Evolutionary conservation across 2,888 invertebrate species (phyloP), one percentile per base, ranked within the genome.

Genomic region (Lithophane ornitopus): DNA sequence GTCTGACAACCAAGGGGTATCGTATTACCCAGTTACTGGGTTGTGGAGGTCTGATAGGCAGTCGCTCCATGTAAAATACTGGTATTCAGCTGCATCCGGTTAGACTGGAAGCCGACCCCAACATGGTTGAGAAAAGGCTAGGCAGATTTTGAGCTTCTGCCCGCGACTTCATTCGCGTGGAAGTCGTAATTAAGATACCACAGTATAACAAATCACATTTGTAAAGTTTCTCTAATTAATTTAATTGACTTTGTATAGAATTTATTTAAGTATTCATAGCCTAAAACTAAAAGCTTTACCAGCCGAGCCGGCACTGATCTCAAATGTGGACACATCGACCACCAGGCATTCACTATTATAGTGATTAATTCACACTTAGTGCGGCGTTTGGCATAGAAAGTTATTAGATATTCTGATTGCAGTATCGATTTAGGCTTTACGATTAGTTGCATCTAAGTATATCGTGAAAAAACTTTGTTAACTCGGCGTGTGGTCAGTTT

Each of bases 341-440:
- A n/a, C 44, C 61, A 65, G 56, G 44, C 34, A 19, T 73, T 56
- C 28, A 82, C 49, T 61, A 70, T 54, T 61, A 70, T 26, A 69
- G 58, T 67, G 70, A 82, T 78, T 82, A 66, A 73, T 81, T 69
- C 26, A 58, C 46, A 67, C 72, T 78, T 67, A 70, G 52, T 62
- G 46, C 22, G 28, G 61, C 46, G 52, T 62, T 69, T 26, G n/a
- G 16, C 26, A 62, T 46, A 28, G 28, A 54, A 73, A 58, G 58
- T 41, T 67, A 56, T 78, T 59, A 28, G 34, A 70, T 67, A 61
- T 34, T 44, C 41, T 28, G 46, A 68, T 71, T 77, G 19, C 58
- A 44, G 44, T 58, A 28, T 78, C 81, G 34, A 74, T 74, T 80
- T 52, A n/a, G 46, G 68, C 49, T 73, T 80, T 44, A 54, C 39